Conservation (phyloP, 2,113 vertebrate species). For the Sapajus apella region DNA sequence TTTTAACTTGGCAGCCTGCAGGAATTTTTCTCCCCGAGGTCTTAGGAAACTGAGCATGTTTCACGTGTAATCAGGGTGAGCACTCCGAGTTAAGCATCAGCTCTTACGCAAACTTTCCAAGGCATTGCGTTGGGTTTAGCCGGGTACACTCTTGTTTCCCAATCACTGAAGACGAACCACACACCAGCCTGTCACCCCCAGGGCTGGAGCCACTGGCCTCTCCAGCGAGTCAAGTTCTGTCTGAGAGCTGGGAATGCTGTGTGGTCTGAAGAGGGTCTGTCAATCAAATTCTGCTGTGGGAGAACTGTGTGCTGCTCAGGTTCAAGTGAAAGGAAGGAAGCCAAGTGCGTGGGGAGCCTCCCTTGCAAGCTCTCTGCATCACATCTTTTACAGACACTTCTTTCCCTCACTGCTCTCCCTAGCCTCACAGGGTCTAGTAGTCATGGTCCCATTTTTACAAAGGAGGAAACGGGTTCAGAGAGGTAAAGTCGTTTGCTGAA, state of each 20-base stretch:
- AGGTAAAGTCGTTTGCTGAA: not conserved
- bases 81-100: not conserved
- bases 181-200: rapidly evolving
- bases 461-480: not conserved
- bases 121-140: not conserved
- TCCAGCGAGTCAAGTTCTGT: not conserved
- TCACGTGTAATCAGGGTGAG: not conserved
- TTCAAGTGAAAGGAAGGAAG: not conserved
- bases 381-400: rapidly evolving
- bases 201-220: not conserved
- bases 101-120: not conserved
- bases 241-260: not conserved
- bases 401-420: not conserved
- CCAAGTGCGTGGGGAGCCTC: not conserved
- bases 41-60: not conserved
- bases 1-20: not conserved
- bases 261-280: not conserved
- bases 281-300: not conserved
- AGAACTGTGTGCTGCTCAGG: not conserved
- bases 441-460: not conserved
- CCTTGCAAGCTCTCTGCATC: rapidly evolving
- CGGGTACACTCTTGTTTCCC: not conserved
- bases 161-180: not conserved
- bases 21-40: not conserved
- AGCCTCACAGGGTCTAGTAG: not conserved